Evolutionary conservation across 2,797 vertebrate genomes (phyloP).

Genomic region (Lagocephalus sceleratus): DNA sequence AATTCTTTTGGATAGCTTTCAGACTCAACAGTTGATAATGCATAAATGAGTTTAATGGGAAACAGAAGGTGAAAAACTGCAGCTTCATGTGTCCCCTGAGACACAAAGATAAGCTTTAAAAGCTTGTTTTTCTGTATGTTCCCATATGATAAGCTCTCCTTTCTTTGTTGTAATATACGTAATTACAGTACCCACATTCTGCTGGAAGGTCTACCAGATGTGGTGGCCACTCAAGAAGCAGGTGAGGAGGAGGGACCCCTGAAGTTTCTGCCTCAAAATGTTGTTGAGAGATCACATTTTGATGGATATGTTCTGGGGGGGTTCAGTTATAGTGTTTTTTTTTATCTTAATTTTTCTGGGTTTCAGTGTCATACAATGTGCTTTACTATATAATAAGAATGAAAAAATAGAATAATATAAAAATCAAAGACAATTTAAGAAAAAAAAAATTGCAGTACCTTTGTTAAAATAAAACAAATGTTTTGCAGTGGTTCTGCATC

Average conservation of each 20-base stretch:
- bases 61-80: slow-evolving; percentile 4
- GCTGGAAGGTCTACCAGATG: slow-evolving; percentile 3
- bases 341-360: too few relatives aligned
- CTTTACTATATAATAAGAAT: too few relatives aligned
- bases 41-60: slow-evolving; percentile 4
- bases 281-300: slow-evolving; percentile 9
- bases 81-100: neutral
- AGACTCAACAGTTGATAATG: slow-evolving; percentile 3
- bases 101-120: neutral
- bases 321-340: too few relatives aligned
- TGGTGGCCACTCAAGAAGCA: slow-evolving; percentile 3
- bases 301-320: neutral
- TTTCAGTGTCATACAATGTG: slow-evolving; percentile 20
- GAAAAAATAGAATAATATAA: too few relatives aligned
- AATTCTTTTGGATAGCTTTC: slow-evolving; percentile 1
- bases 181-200: neutral
- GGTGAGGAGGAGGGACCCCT: slow-evolving; percentile 10
- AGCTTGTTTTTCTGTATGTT: neutral
- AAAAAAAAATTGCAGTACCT: too few relatives aligned
- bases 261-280: neutral
- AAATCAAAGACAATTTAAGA: too few relatives aligned
- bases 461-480: too few relatives aligned
- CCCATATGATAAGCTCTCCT: neutral
- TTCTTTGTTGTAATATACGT: neutral
- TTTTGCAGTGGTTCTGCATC: too few relatives aligned